These are phyloP conservation scores for Mus pahari DNA, from an alignment of 2,113 vertebrate genomes.

Conservation along the genomic window DNA sequence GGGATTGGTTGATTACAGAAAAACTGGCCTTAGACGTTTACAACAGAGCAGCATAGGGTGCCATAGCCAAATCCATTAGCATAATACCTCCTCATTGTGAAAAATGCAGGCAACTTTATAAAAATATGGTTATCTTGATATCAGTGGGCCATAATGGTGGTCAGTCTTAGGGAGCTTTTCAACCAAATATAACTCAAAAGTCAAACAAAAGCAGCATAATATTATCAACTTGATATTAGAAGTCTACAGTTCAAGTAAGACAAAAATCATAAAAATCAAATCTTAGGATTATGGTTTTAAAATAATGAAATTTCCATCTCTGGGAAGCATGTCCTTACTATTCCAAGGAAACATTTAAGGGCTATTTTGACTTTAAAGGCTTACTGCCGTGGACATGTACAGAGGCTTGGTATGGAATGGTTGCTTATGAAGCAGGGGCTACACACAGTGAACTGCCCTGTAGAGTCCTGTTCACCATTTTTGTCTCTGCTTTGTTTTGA, in stretches of 20 bases:
- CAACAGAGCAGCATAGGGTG: not conserved
- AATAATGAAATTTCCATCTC: conserved; percentile 14
- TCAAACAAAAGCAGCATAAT: not conserved
- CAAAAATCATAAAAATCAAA: conserved; percentile 3
- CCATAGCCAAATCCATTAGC: not conserved
- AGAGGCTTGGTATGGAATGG: conserved; percentile 59
- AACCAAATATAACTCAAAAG: conserved; percentile 37
- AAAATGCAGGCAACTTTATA: conserved; percentile 30
- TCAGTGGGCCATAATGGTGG: not conserved
- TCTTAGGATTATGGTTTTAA: conserved; percentile 26
- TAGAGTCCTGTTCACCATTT: conserved; percentile 60
- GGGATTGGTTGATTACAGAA: conserved; percentile 18
- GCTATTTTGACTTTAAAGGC: conserved; percentile 69
- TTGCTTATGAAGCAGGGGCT: conserved; percentile 42
- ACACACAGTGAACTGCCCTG: conserved; percentile 28
- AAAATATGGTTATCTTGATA: not conserved
- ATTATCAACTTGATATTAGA: not conserved
- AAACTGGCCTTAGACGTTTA: conserved; percentile 32
- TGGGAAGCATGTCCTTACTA: conserved; percentile 49
- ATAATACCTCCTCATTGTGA: not conserved
- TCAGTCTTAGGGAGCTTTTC: not conserved
- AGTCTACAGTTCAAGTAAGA: conserved; percentile 8
- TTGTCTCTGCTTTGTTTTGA: conserved; percentile 75
- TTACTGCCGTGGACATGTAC: conserved; percentile 67
- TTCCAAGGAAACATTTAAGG: conserved; percentile 72